These are phyloP conservation scores for Xiphydria camelus DNA, from an alignment of 2,888 invertebrate species.

Conservation along the genomic window DNA sequence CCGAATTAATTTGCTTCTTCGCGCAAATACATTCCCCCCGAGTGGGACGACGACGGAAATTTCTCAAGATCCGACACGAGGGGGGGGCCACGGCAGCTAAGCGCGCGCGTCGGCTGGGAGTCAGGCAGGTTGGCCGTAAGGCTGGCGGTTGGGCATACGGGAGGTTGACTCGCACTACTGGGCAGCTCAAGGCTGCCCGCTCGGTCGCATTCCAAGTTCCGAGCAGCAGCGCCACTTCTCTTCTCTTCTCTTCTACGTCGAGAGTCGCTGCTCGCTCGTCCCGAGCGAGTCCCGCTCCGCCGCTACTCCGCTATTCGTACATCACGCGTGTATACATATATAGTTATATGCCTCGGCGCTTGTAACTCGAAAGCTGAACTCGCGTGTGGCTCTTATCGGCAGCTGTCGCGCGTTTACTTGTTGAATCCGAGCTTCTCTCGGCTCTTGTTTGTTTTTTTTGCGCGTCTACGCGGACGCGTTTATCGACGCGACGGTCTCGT, in stretches of 20 bases:
- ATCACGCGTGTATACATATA: constrained; percentile 14
- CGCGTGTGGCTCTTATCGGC: constrained; percentile 43
- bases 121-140: neutral
- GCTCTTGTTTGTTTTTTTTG: neutral
- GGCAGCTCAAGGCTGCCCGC: constrained; percentile 46
- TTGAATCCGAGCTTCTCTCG: constrained; percentile 34
- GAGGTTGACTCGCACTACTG: constrained; percentile 46
- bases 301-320: constrained; percentile 6
- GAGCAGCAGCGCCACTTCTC: neutral
- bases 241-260: neutral
- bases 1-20: too few species aligned
- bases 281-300: constrained; percentile 12
- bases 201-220: constrained; percentile 46
- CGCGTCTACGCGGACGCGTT: too few species aligned
- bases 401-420: constrained; percentile 45
- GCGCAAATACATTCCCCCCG: too few species aligned
- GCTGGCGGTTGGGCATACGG: constrained; percentile 20
- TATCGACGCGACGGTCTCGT: too few species aligned
- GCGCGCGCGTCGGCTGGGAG: neutral
- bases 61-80: too few species aligned
- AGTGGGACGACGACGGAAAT: too few species aligned
- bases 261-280: neutral
- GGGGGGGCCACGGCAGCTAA: neutral
- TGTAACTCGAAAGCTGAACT: constrained; percentile 24
- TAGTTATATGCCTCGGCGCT: too few species aligned